Evolutionary conservation across 2,888 invertebrate species (phyloP), one percentile per base, ranked within the genome.

Genomic region (Melipona beecheii): DNA sequence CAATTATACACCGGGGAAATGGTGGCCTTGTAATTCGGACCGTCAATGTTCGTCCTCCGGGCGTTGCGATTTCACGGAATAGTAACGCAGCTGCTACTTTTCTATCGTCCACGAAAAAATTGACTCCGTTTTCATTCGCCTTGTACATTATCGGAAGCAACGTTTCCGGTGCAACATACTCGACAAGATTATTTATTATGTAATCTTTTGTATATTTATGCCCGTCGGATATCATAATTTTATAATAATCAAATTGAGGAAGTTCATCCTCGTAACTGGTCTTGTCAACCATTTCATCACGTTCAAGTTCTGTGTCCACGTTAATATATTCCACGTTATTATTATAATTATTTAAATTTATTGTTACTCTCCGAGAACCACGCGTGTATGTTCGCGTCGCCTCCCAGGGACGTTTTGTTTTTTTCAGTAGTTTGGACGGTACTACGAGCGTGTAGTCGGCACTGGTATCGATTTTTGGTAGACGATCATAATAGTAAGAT

Each of bases 21-120:
- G 87, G 87, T 60, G 90, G 86, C 58, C 87, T 87, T 3, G 52
- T 15, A 11, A 89, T 97, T 90, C 96, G 96, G 17, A 97, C 95
- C 58, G 95, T 94, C 85, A 97, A 89, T 88, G 96, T 96, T 89
- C 96, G 97, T 0, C 98, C 98, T 95, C 97, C 97, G 0, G 96
- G 95, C 93, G 97, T 95, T 52, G 96, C 96, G 70, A 98, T 96
- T 93, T 96, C 96, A 72, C 96, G 95, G 87, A 97, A 83, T 31
- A 95, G 95, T n/a, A 98, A 94, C 86, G 96, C 96, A 87, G 97
- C 96, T 0, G 98, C 98, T 52, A 96, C 95, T 91, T 96, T 96
- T 27, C 95, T 96, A 92, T 97, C 97, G 90, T 98, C 98, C 0
- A 98, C 96, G 92, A 96, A 98, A 93, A 98, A 98, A 2, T 96